Conservation (phyloP, 2,113 vertebrate genomes). For the Albula goreensis region DNA sequence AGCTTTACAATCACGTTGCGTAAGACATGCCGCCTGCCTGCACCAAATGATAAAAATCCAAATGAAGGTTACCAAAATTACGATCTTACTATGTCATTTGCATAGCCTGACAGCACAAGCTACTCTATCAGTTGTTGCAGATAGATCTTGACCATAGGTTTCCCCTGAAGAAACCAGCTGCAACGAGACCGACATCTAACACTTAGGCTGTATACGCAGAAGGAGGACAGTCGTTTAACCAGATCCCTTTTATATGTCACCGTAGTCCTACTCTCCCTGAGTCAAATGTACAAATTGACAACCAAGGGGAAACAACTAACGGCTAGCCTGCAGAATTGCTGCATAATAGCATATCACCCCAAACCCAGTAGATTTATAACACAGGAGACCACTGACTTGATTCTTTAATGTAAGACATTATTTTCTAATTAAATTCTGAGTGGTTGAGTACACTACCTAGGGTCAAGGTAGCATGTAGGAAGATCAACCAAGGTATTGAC, state of each 20-base stretch:
- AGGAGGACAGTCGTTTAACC: not conserved
- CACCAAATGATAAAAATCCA: constrained; percentile 20
- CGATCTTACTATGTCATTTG: constrained; percentile 31
- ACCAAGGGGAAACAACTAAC: not conserved
- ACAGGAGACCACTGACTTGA: too few species aligned
- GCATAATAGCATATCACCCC: too few species aligned
- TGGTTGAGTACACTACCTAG: too few species aligned
- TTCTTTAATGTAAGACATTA: too few species aligned
- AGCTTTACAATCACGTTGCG: constrained; percentile 32
- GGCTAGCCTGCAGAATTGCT: too few species aligned
- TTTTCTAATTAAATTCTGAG: too few species aligned
- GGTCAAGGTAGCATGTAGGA: too few species aligned
- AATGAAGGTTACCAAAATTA: constrained; percentile 28
- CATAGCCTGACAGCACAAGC: constrained; percentile 18
- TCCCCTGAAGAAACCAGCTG: not conserved
- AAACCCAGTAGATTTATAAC: too few species aligned
- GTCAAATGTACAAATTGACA: not conserved
- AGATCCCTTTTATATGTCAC: not conserved
- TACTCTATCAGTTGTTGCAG: constrained; percentile 9
- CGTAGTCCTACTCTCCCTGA: not conserved
- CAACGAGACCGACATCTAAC: not conserved
- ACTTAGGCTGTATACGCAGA: not conserved
- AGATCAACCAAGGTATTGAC: too few species aligned
- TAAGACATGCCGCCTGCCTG: constrained; percentile 36
- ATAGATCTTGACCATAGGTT: constrained; percentile 24